These are phyloP conservation scores for Apotomis capreana DNA, from an alignment of 2,888 invertebrate genomes.

Conservation along the genomic window DNA sequence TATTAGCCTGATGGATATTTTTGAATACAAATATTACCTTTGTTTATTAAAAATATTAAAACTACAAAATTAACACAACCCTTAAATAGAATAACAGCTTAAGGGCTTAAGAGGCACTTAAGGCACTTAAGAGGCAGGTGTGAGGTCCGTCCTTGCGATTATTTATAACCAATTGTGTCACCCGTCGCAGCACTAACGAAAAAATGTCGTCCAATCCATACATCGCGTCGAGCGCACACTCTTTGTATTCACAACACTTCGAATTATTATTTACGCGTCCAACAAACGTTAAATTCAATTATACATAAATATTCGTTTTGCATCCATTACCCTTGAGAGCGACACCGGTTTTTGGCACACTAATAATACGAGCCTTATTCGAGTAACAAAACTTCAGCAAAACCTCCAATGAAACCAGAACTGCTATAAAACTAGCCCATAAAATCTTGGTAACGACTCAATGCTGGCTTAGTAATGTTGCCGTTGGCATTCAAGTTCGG, in stretches of 20 bases:
- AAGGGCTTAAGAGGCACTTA: no score
- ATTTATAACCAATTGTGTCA: slow-evolving; percentile 30
- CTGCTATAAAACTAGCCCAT: slow-evolving; percentile 1
- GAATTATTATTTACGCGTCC: not conserved
- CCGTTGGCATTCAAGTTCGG: slow-evolving; percentile 15
- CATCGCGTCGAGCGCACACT: not conserved
- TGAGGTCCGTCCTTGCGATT: slow-evolving; percentile 30
- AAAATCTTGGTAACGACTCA: not conserved
- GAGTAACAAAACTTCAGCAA: slow-evolving; percentile 4
- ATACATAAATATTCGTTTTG: not conserved
- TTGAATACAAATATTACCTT: no score
- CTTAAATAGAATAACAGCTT: not conserved
- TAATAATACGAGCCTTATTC: slow-evolving; percentile 4
- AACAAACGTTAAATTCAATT: slow-evolving; percentile 5
- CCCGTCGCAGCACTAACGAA: not conserved
- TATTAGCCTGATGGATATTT: no score
- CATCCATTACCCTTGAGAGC: slow-evolving; percentile 23
- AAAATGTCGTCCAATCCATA: slow-evolving; percentile 24
- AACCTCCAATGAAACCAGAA: slow-evolving; percentile 10
- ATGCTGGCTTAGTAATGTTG: not conserved
- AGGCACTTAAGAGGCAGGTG: slow-evolving; percentile 6
- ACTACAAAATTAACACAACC: no score
- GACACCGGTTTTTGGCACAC: slow-evolving; percentile 8
- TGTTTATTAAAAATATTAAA: no score
- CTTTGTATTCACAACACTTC: not conserved